Base-by-base conservation (phyloP, 2,888 invertebrate species). In the Polydrusus cervinus region DNA sequence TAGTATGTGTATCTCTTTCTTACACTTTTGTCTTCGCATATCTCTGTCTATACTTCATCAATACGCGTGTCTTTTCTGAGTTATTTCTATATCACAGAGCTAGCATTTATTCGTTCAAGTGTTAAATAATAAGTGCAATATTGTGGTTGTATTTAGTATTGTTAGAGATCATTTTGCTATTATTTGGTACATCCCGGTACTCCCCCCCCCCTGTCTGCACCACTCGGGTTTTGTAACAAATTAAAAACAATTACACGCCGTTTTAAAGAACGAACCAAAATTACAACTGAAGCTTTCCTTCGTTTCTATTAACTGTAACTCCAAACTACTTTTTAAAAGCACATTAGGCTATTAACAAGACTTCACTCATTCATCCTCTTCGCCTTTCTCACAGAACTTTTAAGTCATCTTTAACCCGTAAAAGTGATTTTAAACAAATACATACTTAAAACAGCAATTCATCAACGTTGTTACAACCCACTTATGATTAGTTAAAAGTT, bases 361-460 rank as follows among this genome's bases (percentile, higher is more conserved):
- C 57, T 67, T 55, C 57, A 49, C 71, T 64, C 49, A 55, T 61
- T 62, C 62, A 51, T 60, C 40, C 60, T 47, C 68, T n/a, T 47
- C 62, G 49, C 62, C 55, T 67, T 75, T 75, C 75, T 67, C 75
- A 75, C 71, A 66, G 62, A 75, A 70, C 47, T 57, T 72, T 65
- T 68, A 64, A 64, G 40, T 72, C 69, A 65, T 73, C 72, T 69
- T 68, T 69, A 72, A 69, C 76, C 71, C 45, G 68, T 71, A 73
- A 76, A 75, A 76, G 76, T 76, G 72, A 68, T 73, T 74, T 73
- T 76, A 76, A 75, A 72, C 71, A 75, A 75, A 76, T 72, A 76
- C 71, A 53, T 64, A 64, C 72, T 76, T 68, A 68, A 76, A 76
- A 76, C 69, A 69, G 72, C 76, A 76, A 76, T 76, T 76, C 76